Percentiles rank a stretch among this genome's conserved stretches.
These are phyloP conservation scores for Diorhabda carinulata DNA, from an alignment of 1,140 invertebrate genomes.

Conservation along the genomic window DNA sequence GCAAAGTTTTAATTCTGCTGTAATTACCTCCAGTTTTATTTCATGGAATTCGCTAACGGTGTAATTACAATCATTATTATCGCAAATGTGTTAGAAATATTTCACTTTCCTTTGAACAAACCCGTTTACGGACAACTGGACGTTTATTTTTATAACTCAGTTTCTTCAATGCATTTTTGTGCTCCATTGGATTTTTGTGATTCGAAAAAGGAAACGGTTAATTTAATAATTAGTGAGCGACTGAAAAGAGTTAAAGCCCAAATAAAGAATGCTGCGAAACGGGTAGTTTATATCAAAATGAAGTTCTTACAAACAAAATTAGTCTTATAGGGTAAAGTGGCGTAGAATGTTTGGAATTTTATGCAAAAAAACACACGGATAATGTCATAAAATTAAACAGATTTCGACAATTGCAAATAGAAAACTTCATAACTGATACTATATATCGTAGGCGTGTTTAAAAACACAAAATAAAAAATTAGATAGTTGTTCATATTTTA, in stretches of 20 bases:
- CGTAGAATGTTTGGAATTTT: neutral
- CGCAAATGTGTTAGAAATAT: conserved; percentile 18
- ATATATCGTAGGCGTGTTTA: too few relatives aligned
- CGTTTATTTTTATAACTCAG: conserved; percentile 13
- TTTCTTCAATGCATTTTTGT: conserved; percentile 11
- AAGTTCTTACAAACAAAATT: conserved; percentile 28
- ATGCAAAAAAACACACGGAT: too few relatives aligned
- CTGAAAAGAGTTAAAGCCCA: conserved; percentile 11
- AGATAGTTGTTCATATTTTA: too few relatives aligned
- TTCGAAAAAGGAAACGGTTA: conserved; percentile 14
- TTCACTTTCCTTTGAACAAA: conserved; percentile 13
- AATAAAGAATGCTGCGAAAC: conserved; percentile 19
- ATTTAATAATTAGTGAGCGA: conserved; percentile 22
- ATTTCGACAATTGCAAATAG: too few relatives aligned
- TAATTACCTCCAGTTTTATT: conserved; percentile 3
- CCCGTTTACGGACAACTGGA: conserved; percentile 6
- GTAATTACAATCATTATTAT: conserved; percentile 13
- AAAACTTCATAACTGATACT: too few relatives aligned
- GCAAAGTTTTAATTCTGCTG: neutral
- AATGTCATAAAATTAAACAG: too few relatives aligned
- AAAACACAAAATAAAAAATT: too few relatives aligned
- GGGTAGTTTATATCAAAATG: conserved; percentile 25
- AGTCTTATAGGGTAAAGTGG: neutral
- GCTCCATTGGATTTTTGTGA: conserved; percentile 10
- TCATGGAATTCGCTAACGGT: conserved; percentile 10